A percentile compares a stretch with the other conserved stretches of the same genome.
Conservation (phyloP, 2,888 invertebrate genomes). For the Apodemia mormo region DNA sequence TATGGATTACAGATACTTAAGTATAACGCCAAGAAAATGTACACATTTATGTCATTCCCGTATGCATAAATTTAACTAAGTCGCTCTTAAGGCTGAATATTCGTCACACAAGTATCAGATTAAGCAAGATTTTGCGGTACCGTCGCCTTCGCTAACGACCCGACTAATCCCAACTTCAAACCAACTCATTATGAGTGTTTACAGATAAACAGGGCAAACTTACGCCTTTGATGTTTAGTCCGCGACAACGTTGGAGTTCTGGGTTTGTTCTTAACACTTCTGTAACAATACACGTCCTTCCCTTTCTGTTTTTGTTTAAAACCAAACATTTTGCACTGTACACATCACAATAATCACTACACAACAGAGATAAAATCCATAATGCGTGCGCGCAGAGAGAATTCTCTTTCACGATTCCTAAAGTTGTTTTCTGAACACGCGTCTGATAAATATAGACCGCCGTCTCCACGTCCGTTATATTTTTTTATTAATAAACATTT, state of each 20-base stretch:
- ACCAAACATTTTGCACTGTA: slow-evolving; percentile 73
- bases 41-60: background rate
- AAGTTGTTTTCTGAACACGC: slow-evolving; percentile 69
- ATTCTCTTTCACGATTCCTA: slow-evolving; percentile 36
- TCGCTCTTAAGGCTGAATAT: slow-evolving; percentile 8
- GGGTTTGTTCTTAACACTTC: slow-evolving; percentile 77
- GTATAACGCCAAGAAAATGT: background rate
- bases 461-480: slow-evolving; percentile 64
- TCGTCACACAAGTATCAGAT: slow-evolving; percentile 19
- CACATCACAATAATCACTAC: slow-evolving; percentile 33
- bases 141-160: slow-evolving; percentile 48
- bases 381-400: slow-evolving; percentile 57
- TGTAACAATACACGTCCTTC: slow-evolving; percentile 75
- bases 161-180: slow-evolving; percentile 52
- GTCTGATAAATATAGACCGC: slow-evolving; percentile 66
- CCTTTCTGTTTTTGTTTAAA: slow-evolving; percentile 80
- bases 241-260: slow-evolving; percentile 70
- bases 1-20: too few species aligned
- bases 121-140: slow-evolving; percentile 32
- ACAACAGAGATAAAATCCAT: slow-evolving; percentile 41
- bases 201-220: slow-evolving; percentile 39
- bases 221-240: slow-evolving; percentile 39
- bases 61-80: background rate
- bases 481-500: slow-evolving; percentile 56
- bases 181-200: slow-evolving; percentile 67